Conservation (phyloP, 1,140 invertebrate genomes). For the Spodoptera frugiperda region DNA sequence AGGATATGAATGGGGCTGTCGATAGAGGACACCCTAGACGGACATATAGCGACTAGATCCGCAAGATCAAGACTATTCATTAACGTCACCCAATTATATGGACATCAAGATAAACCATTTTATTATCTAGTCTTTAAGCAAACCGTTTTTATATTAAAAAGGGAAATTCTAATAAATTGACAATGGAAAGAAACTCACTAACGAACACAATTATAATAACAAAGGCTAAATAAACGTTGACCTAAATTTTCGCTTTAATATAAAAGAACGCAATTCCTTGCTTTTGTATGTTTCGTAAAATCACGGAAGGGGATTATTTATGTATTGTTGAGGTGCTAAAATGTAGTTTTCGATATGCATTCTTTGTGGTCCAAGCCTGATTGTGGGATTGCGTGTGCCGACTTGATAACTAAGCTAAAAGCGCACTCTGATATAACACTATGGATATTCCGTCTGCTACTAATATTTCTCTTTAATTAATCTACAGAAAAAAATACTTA, state of each 20-base stretch:
- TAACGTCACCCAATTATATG: not conserved
- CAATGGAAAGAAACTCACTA: conserved; percentile 21
- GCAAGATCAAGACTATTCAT: not conserved
- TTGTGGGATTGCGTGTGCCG: conserved; percentile 76
- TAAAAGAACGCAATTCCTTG: conserved; percentile 48
- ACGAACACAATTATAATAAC: conserved; percentile 22
- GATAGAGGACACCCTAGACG: no score
- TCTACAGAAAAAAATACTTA: no score
- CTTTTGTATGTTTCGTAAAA: conserved; percentile 44
- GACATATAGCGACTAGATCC: no score
- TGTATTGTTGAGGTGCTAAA: conserved; percentile 73
- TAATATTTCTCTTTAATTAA: conserved; percentile 8
- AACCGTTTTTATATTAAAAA: conserved; percentile 3
- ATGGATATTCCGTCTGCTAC: conserved; percentile 57
- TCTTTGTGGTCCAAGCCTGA: conserved; percentile 64
- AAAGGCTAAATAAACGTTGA: conserved; percentile 35
- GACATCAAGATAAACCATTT: conserved; percentile 10
- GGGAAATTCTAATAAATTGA: conserved; percentile 21
- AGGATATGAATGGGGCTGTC: no score
- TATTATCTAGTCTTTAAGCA: not conserved
- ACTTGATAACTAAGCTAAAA: conserved; percentile 76
- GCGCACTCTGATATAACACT: conserved; percentile 60
- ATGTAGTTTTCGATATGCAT: conserved; percentile 74
- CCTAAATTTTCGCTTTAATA: conserved; percentile 19
- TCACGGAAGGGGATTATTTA: conserved; percentile 48